Evolutionary conservation across 1,140 invertebrate genomes (phyloP).

Genomic region (Antheraea pernyi): DNA sequence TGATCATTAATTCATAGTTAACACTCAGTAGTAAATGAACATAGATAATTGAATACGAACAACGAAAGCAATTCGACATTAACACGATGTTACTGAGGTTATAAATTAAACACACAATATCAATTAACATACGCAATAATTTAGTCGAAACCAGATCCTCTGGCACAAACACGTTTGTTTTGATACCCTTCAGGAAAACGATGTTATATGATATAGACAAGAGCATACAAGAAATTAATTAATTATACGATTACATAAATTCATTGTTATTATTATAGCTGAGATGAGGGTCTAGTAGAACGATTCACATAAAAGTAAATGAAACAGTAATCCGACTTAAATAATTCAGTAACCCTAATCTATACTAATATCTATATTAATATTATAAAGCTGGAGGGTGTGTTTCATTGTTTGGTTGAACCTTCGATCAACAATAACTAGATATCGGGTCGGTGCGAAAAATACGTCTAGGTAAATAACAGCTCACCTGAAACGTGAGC

Average conservation of each 20-base stretch:
- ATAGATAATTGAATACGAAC: slow-evolving; percentile 10
- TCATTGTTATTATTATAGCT: not conserved
- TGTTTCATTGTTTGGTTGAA: too few relatives aligned
- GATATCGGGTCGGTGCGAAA: too few relatives aligned
- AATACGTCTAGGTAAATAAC: too few relatives aligned
- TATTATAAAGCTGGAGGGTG: too few relatives aligned
- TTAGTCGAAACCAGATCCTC: slow-evolving; percentile 1
- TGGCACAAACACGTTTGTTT: not conserved
- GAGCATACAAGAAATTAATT: not conserved
- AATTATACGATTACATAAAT: not conserved
- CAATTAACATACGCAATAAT: slow-evolving; percentile 22
- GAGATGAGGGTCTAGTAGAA: not conserved
- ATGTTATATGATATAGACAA: not conserved
- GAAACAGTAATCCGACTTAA: too few relatives aligned
- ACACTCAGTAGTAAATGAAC: slow-evolving; percentile 10
- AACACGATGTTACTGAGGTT: slow-evolving; percentile 23
- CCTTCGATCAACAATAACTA: too few relatives aligned
- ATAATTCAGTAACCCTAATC: too few relatives aligned
- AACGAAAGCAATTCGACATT: slow-evolving; percentile 22
- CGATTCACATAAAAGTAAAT: not conserved
- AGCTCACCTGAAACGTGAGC: too few relatives aligned
- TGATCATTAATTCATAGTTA: slow-evolving; percentile 10
- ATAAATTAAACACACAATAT: slow-evolving; percentile 30
- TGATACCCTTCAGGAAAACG: not conserved
- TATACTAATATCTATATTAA: too few relatives aligned